phyloP scores from a whole-genome alignment of 2,888 invertebrate genomes.

The Syrista parreyssii region DNA sequence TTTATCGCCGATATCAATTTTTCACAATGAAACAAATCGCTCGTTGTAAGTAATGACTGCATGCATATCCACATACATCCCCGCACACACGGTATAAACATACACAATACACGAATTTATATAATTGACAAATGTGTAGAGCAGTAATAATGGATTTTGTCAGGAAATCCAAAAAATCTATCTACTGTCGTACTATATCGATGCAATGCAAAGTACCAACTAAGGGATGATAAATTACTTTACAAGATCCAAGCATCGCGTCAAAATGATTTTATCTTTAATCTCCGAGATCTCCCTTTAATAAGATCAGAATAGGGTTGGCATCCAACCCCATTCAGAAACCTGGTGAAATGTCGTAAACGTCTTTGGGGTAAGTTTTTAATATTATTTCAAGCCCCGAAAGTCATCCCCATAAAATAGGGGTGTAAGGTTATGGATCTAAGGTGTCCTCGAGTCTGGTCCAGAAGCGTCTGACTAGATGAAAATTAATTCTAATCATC shows the following conservation, averaged over 20 bases:
- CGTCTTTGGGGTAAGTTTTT: not conserved
- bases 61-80: not conserved
- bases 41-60: not conserved
- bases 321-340: not conserved
- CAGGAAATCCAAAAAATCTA: not conserved
- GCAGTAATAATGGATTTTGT: not conserved
- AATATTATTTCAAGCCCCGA: not conserved
- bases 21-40: not conserved
- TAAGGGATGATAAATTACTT: not conserved
- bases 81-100: not conserved
- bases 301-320: not conserved
- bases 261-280: not conserved
- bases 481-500: conserved; percentile 7
- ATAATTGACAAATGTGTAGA: not conserved
- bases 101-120: not conserved
- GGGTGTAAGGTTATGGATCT: not conserved
- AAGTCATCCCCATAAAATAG: not conserved
- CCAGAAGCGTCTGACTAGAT: not conserved
- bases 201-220: not conserved
- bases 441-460: not conserved
- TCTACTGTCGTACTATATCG: not conserved
- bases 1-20: not conserved
- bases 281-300: not conserved
- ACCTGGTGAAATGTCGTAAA: not conserved
- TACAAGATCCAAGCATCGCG: not conserved